Conservation (phyloP, 2,888 invertebrate genomes). For the Lasioglossum malachurum region DNA sequence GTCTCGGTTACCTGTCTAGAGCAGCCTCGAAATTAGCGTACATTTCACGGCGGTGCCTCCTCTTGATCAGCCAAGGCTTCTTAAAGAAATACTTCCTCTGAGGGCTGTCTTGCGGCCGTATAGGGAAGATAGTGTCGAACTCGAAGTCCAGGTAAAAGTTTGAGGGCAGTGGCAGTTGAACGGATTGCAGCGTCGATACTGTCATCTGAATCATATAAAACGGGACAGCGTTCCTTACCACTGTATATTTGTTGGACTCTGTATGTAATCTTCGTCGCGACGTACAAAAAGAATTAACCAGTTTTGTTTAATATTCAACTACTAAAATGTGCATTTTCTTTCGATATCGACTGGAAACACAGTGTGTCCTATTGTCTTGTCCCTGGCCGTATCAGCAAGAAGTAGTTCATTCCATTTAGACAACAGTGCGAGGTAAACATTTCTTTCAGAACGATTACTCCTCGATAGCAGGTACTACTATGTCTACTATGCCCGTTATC, state of each 20-base stretch:
- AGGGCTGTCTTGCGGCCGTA: slow-evolving; percentile 73
- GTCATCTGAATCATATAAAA: slow-evolving; percentile 85
- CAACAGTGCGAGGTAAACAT: not conserved
- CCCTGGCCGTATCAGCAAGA: not conserved
- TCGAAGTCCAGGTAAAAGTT: slow-evolving; percentile 87
- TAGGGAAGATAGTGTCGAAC: slow-evolving; percentile 87
- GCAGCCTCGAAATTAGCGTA: slow-evolving; percentile 85
- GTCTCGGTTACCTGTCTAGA: slow-evolving; percentile 83
- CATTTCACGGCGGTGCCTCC: slow-evolving; percentile 85
- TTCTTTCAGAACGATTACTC: not conserved
- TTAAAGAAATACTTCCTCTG: slow-evolving; percentile 59
- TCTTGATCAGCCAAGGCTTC: slow-evolving; percentile 83
- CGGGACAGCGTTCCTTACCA: not conserved
- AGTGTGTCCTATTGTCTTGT: not conserved
- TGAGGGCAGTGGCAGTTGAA: slow-evolving; percentile 86
- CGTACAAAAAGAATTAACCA: too few species aligned
- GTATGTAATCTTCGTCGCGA: too few species aligned
- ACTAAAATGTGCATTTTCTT: not conserved
- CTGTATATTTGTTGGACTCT: not conserved
- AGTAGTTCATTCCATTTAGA: not conserved
- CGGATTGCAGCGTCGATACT: slow-evolving; percentile 86
- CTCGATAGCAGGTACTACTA: not conserved
- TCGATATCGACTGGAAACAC: not conserved
- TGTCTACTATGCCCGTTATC: not conserved
- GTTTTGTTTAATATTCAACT: too few species aligned